Percentiles rank a stretch among this genome's conserved stretches.
Evolutionary conservation across 2,888 invertebrate species (phyloP).

Genomic region (Ctenicera cuprea): DNA sequence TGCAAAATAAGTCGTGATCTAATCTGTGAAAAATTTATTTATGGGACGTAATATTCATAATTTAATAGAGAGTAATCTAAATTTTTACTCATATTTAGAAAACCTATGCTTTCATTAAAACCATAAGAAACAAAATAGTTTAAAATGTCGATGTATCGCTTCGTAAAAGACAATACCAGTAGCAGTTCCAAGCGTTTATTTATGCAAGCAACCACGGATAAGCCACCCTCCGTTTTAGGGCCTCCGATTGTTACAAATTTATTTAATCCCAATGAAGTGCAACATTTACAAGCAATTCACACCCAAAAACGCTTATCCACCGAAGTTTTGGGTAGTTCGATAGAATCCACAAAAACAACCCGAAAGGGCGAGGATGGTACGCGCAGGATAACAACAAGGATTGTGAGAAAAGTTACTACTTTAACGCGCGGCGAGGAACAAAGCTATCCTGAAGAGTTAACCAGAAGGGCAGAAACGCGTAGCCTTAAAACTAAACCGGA

Average conservation of each 20-base stretch:
- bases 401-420: conserved; percentile 92
- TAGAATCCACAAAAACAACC: conserved; percentile 89
- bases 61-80: no score
- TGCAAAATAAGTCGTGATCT: neutral
- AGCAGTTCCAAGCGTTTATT: conserved; percentile 80
- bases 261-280: conserved; percentile 65
- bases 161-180: conserved; percentile 80
- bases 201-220: conserved; percentile 80
- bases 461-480: conserved; percentile 75
- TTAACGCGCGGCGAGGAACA: conserved; percentile 90
- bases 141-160: conserved; percentile 80
- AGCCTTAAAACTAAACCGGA: conserved; percentile 77
- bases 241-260: conserved; percentile 69
- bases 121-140: neutral
- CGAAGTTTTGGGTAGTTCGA: conserved; percentile 88
- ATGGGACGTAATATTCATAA: no score
- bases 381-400: conserved; percentile 89
- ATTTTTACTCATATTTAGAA: no score
- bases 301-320: conserved; percentile 89
- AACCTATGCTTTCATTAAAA: neutral
- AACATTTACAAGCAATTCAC: conserved; percentile 84
- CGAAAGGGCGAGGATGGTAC: conserved; percentile 86
- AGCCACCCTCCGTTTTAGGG: conserved; percentile 58
- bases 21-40: neutral
- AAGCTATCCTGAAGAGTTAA: conserved; percentile 81